A percentile compares a stretch with the other conserved stretches of the same genome.
Conservation (phyloP, 2,113 vertebrate species). For the Cisticola juncidis region DNA sequence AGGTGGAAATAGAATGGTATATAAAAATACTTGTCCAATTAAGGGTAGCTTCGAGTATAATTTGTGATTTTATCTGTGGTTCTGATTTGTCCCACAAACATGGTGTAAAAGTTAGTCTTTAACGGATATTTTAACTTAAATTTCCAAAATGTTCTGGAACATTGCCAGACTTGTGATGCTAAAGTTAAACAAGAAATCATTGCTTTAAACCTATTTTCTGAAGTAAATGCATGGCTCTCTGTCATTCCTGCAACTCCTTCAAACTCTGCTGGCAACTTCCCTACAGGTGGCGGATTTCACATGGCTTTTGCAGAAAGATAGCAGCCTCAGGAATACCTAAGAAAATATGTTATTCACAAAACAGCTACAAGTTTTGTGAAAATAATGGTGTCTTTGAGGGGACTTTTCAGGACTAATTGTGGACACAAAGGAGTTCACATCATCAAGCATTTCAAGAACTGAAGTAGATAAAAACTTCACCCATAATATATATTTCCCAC, state of each 20-base stretch:
- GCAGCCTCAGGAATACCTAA: neutral
- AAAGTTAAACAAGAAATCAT: neutral
- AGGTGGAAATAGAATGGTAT: neutral
- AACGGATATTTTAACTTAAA: neutral
- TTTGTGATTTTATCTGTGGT: neutral
- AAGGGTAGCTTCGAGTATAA: neutral
- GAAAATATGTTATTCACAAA: neutral
- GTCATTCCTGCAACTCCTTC: neutral
- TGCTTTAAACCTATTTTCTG: neutral
- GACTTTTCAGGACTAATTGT: neutral
- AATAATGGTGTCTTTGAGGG: neutral
- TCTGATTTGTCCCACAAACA: neutral
- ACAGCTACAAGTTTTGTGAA: neutral
- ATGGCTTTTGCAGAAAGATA: neutral
- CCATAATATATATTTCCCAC: neutral
- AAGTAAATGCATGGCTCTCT: neutral
- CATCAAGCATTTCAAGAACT: rapidly evolving
- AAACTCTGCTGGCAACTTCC: neutral
- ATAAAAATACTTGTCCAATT: neutral
- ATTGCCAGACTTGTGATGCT: neutral
- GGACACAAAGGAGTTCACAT: neutral
- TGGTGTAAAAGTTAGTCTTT: neutral
- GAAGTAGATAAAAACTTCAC: neutral
- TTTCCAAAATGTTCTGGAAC: neutral
- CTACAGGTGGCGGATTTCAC: neutral